phyloP scores from a whole-genome alignment of 2,888 invertebrate genomes.

The Nasonia oneida region DNA sequence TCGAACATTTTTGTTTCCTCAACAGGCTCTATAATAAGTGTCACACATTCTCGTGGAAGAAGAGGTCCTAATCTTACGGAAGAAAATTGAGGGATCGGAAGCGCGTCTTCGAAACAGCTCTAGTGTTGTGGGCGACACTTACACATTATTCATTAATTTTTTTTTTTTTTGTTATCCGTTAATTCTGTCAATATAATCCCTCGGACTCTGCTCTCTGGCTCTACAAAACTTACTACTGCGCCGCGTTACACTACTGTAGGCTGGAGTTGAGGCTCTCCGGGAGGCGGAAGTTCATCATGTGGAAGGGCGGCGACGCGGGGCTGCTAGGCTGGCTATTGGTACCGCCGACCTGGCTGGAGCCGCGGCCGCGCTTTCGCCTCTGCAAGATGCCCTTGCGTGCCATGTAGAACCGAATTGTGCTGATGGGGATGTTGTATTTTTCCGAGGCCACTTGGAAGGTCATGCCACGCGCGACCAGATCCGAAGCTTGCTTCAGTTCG shows the following conservation, averaged over 20 bases:
- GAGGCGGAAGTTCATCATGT: conserved; percentile 88
- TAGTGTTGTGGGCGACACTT: conserved; percentile 69
- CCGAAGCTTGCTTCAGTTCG: conserved; percentile 89
- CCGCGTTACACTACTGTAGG: conserved; percentile 75
- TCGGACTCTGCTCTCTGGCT: conserved; percentile 33
- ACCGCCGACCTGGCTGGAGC: conserved; percentile 77
- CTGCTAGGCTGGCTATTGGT: conserved; percentile 81
- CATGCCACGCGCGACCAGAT: conserved; percentile 91
- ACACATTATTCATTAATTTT: conserved; percentile 64
- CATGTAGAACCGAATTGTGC: conserved; percentile 93
- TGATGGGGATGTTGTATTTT: conserved; percentile 93
- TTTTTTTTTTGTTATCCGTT: conserved; percentile 48
- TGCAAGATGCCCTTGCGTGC: conserved; percentile 91
- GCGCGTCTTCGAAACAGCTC: conserved; percentile 74
- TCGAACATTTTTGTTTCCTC: not conserved
- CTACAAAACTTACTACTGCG: conserved; percentile 62
- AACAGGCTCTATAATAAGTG: not conserved
- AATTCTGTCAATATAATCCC: conserved; percentile 60
- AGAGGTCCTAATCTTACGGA: conserved; percentile 42
- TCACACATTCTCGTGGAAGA: conserved; percentile 54
- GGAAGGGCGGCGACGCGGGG: conserved; percentile 87
- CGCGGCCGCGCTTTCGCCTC: conserved; percentile 88
- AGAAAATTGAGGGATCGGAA: conserved; percentile 53
- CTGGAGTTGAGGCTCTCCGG: conserved; percentile 81
- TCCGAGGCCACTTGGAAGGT: conserved; percentile 94